Base-by-base conservation (phyloP, 64 coral and sea anemone species). In the Montipora cactus region DNA sequence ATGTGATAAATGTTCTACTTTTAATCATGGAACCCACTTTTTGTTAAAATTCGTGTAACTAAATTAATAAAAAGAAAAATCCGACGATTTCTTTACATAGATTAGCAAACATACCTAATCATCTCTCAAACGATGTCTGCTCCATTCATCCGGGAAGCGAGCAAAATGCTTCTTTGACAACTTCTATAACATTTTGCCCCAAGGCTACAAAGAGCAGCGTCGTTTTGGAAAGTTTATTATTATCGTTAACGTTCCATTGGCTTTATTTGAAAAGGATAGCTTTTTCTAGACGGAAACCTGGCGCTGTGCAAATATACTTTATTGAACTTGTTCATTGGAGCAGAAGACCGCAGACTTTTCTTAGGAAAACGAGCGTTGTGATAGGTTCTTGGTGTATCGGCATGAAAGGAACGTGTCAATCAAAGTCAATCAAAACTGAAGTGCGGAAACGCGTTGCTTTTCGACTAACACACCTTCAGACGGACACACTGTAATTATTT, bases 351-450 rank as follows among this genome's bases (percentile, higher is more conserved):
- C 62, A 86, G 61, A 72, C 15, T 86, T 70, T 72, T 77, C 64
- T 86, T 85, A 18, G 70, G 1, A 51, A 72, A 51, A 48, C 47
- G 44, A 44, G 23, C 14, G 51, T n/a, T 3, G 21, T 92, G 72
- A 92, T 86, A 85, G 90, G 90, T 77, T 48, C 6, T 45, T 72
- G 80, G 20, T 92, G 90, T 92, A 92, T 62, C 81, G 75, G 19
- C 55, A 92, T 92, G 47, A 74, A 20, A 92, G 52, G 90, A 92
- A 92, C 85, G 90, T 92, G 90, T 92, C 90, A 92, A 92, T 92
- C 90, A 92, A 66, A 45, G 68, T 47, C 66, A 81, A 61, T 61
- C 55, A 61, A 58, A 21, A 71, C 44, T 71, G 66, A 71, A 70
- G 82, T 50, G 49, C 82, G 82, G 82, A 86, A 71, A 86, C 62